These are phyloP conservation scores for Oophaga pumilio DNA, from an alignment of 2,113 vertebrate genomes.

Conservation along the genomic window DNA sequence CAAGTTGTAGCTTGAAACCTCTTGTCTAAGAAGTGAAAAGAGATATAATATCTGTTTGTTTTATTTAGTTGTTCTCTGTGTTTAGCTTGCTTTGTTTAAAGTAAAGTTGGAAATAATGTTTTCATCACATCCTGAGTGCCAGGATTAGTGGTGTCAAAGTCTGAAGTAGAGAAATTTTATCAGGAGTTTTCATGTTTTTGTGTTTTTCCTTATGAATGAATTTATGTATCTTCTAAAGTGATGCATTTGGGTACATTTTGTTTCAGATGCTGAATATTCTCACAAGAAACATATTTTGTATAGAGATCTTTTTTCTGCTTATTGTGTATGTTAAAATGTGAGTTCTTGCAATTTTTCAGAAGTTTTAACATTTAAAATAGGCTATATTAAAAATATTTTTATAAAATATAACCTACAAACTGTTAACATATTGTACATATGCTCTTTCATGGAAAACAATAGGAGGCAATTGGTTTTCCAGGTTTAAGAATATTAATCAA, in stretches of 20 bases:
- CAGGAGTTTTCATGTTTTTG: background rate
- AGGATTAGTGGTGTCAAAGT: slow-evolving; percentile 8
- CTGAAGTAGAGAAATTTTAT: background rate
- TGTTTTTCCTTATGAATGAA: background rate
- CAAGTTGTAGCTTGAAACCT: slow-evolving; percentile 30
- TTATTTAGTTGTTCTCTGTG: background rate
- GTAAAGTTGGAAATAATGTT: slow-evolving; percentile 4
- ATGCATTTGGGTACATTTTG: slow-evolving; percentile 10
- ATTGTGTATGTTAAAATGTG: background rate
- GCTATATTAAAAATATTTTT: too few relatives aligned
- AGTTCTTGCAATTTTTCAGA: background rate
- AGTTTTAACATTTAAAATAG: background rate
- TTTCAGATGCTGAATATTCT: background rate
- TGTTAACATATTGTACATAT: too few relatives aligned
- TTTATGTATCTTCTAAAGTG: background rate
- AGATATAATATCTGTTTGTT: background rate
- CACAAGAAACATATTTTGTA: background rate
- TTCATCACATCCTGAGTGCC: slow-evolving; percentile 1
- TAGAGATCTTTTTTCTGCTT: background rate
- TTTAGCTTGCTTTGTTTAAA: background rate
- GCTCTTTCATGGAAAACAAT: too few relatives aligned
- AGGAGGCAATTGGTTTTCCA: too few relatives aligned
- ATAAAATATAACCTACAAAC: too few relatives aligned
- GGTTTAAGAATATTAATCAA: too few relatives aligned
- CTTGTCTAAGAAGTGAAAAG: slow-evolving; percentile 30